Evolutionary conservation across 2,888 invertebrate genomes (phyloP), one percentile per base, ranked within the genome.

Genomic region (Conistra vaccinii): DNA sequence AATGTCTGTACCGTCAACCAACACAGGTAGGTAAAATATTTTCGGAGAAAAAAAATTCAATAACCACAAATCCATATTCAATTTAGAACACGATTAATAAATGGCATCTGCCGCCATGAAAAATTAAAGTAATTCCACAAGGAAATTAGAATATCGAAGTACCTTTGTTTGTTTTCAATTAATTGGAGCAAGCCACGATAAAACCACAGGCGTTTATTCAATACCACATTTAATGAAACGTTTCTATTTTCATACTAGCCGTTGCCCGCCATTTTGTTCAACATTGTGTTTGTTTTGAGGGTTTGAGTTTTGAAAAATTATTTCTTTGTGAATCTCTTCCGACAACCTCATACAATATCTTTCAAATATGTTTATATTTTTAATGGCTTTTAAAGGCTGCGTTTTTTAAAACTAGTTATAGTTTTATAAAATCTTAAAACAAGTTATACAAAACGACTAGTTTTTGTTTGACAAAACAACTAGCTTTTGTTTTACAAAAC

Each of bases 81-180:
- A 84, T 79, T 60, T 58, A 32, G 26, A 67, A 65, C 20, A 48
- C 9, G 39, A 60, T 67, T 73, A 60, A 68, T 73, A 69, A 63
- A 67, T 73, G 29, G 26, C 73, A 65, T 73, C 69, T 73, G 73
- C 20, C 7, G 17, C 69, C 55, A 60, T 70, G 45, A 70, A 84
- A 84, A 66, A 66, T 84, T 65, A 35, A 69, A 74, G 26, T 72
- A 57, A 80, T 84, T 39, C 17, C 48, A 71, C 53, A 42, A 62
- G 68, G 51, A 66, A 69, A 84, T 81, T 84, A 68, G 84, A 81
- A 80, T 74, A 74, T 69, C 23, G 48, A 45, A 65, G 58, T 61
- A 68, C 68, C 17, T 80, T 80, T 80, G 85, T 81, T 84, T 80
- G 71, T 65, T 74, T 80, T 74, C 66, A 74, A 81, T 81, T 80